Evolutionary conservation across 1,140 invertebrate species (phyloP).

Genomic region (Papilio polytes): DNA sequence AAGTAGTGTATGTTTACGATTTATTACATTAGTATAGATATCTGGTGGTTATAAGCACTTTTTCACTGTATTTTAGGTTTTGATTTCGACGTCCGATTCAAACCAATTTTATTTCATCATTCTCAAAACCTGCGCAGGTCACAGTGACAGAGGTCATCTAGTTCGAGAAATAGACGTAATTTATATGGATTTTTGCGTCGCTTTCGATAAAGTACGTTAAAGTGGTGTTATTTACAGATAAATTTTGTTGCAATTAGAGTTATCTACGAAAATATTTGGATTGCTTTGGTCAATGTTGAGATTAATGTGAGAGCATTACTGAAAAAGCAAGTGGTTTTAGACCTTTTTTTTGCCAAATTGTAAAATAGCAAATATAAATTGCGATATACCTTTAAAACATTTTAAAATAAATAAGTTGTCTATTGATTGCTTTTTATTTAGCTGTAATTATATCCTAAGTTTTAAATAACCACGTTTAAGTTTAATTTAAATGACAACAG

Average conservation of each 20-base stretch:
- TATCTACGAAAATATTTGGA: no score
- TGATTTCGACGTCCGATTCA: neutral
- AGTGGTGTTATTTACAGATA: neutral
- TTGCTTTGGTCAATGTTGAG: no score
- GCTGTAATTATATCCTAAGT: neutral
- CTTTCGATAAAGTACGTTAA: neutral
- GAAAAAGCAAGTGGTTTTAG: no score
- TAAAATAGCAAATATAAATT: no score
- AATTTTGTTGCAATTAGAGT: neutral
- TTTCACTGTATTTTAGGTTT: neutral
- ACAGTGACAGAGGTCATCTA: neutral
- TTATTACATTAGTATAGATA: no score
- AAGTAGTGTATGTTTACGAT: no score
- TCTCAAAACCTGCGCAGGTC: neutral
- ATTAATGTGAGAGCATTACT: no score
- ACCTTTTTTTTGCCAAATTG: no score
- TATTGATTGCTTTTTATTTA: no score
- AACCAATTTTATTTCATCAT: neutral
- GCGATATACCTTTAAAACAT: no score
- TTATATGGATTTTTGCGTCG: neutral
- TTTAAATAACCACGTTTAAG: neutral
- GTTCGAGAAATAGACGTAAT: neutral
- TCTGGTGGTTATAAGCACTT: neutral
- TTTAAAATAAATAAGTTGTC: no score
- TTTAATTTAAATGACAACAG: conserved; percentile 52